These are phyloP conservation scores for Zygothrica quintamaculata DNA, from an alignment of 2,888 invertebrate genomes.

Conservation along the genomic window DNA sequence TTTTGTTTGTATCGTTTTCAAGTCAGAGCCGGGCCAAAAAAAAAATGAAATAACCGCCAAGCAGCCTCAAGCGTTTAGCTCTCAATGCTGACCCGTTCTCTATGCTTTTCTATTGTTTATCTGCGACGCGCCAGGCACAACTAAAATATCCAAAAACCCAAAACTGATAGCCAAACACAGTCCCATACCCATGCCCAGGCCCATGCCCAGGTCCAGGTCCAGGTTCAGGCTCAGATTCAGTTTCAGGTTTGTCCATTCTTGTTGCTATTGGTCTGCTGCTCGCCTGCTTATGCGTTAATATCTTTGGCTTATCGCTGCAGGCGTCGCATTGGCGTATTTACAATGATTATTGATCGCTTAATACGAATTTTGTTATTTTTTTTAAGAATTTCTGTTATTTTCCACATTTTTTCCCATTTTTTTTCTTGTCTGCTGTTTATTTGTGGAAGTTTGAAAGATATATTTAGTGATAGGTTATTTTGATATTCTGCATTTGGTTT, in stretches of 20 bases:
- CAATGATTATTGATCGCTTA: conserved; percentile 82
- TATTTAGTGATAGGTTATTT: conserved; percentile 19
- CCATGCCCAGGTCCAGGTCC: conserved; percentile 25
- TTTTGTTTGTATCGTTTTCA: conserved; percentile 54
- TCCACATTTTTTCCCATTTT: no score
- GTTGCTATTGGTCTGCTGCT: conserved; percentile 2
- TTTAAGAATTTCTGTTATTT: no score
- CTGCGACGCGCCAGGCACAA: conserved; percentile 55
- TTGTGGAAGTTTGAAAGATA: conserved; percentile 53
- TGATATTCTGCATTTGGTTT: conserved; percentile 28
- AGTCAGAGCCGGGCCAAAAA: conserved; percentile 19
- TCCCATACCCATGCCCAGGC: conserved; percentile 7
- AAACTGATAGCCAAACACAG: conserved; percentile 36
- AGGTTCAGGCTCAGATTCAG: conserved; percentile 1
- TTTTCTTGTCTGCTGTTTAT: conserved; percentile 38
- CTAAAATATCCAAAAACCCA: no score
- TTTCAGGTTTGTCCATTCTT: conserved; percentile 12
- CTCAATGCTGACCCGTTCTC: conserved; percentile 66
- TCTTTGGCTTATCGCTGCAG: conserved; percentile 72
- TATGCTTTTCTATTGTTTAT: conserved; percentile 78
- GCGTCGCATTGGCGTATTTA: conserved; percentile 76
- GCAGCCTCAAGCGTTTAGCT: conserved; percentile 57
- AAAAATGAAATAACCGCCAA: no score
- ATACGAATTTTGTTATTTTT: conserved; percentile 76
- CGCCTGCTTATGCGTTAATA: conserved; percentile 64